Base-by-base conservation (phyloP, 2,888 invertebrate species). In the Ligdia adustata region DNA sequence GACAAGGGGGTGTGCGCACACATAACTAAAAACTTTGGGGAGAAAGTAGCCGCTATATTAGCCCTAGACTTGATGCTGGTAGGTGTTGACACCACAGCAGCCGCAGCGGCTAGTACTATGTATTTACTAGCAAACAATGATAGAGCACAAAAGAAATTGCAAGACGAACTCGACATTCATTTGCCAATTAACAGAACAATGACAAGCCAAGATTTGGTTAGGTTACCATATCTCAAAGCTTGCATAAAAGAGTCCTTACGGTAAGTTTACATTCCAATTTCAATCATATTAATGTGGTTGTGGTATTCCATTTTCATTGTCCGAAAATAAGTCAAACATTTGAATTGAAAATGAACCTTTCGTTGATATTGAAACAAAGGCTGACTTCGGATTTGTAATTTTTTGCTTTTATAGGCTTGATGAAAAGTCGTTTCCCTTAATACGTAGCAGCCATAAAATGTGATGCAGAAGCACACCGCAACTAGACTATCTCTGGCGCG, bases 31-130 rank as follows among this genome's bases (percentile, higher is more conserved):
- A 63, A 50, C 27, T 82, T 64, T 22, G 89, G 88, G 2, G 74
- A 77, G 34, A 86, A 87, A 57, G 81, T 82, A 43, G 94, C 95
- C 6, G 93, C 94, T 4, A 93, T 96, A 49, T 84, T 96, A 54
- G 94, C 95, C 3, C 75, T 96, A 47, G 96, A 96, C 75, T 86
- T 96, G 55, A 91, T 96, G 58, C 84, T 95, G 9, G 96, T 96
- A 52, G 96, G 96, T 6, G 93, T 96, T 1, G 95, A 95, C 71
- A 96, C 96, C 85, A 95, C 95, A 2, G 95, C 95, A 0, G 94
- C 95, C 22, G 94, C 95, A 2, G 92, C 93, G 9, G 93, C 95
- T 0, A 95, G 95, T 50, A 93, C 94, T 9, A 91, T 96, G 45
- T 95, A 95, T 81, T 93, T 95, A 69, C 77, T 96, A 57, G 93